Base-by-base conservation (phyloP, 2,888 invertebrate species). In the Calameuta filiformis region DNA sequence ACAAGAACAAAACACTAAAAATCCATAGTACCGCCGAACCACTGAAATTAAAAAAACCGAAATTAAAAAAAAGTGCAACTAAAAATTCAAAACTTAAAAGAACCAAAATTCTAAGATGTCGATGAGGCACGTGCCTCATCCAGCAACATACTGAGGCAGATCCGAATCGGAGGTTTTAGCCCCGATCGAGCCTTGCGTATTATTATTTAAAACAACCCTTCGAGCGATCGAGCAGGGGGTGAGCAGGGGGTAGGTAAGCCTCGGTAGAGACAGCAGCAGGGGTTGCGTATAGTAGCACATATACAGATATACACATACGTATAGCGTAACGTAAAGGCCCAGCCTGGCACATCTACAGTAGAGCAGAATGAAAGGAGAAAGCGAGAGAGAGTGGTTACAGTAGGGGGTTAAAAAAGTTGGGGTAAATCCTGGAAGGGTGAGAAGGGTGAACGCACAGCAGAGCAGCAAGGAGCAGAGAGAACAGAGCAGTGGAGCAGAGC, bases 201-300 rank as follows among this genome's bases (percentile, higher is more conserved):
- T 89, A 89, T 90, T 90, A 89, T 90, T 90, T 89, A 90, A 90
- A 90, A 89, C 90, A 90, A 90, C 90, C 90, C 90, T 90, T 90
- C 89, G 86, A 87, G 84, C 84, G 78, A 86, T 82, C 79, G 80
- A 79, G 82, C 81, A 79, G 83, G 84, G 83, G 83, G 82, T 83
- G 80, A 79, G 82, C 81, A 79, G 83, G 84, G 83, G 83, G 82
- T 83, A 31, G 31, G 31, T 31, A 83, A 81, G 78, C 79, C 77
- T 81, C 76, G 82, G 79, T 15, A 40, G 37, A 40, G 15, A 40
- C 37, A 12, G 37, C 37, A 82, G 79, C 79, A 77, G 81, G 82
- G 83, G 77, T 75, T 83, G 40, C 69, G 73, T 37, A 69, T 15
- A 69, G 37, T 40, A 15, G 4, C 37, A 40, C 15, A 37, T 15